phyloP scores from a whole-genome alignment of 2,888 invertebrate genomes.

The Eustalomyia histrio region DNA sequence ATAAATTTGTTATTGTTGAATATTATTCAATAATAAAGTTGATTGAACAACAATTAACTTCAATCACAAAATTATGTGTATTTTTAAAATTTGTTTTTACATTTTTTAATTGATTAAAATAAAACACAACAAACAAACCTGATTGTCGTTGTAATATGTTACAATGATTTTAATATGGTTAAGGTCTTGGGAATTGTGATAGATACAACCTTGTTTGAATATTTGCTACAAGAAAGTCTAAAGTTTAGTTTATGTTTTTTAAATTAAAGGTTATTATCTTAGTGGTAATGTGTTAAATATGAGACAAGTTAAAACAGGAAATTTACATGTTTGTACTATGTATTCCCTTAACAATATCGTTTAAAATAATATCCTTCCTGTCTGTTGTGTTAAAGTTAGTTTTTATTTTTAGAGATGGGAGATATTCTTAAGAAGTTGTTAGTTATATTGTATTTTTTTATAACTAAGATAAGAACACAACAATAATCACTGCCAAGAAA shows the following conservation, averaged over 20 bases:
- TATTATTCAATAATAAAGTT: slow-evolving; percentile 28
- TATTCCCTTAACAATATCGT: slow-evolving; percentile 19
- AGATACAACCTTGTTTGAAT: not conserved
- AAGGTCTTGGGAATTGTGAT: slow-evolving; percentile 5
- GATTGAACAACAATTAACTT: slow-evolving; percentile 55
- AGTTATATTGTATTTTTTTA: no score
- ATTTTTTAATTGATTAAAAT: slow-evolving; percentile 38
- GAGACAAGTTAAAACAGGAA: slow-evolving; percentile 37
- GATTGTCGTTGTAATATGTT: slow-evolving; percentile 6
- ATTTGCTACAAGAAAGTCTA: slow-evolving; percentile 8
- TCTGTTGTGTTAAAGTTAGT: not conserved
- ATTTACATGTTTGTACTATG: slow-evolving; percentile 3
- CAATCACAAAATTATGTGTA: slow-evolving; percentile 36
- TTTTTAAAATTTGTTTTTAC: slow-evolving; percentile 14
- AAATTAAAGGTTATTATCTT: slow-evolving; percentile 33
- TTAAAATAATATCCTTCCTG: not conserved
- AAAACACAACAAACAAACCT: slow-evolving; percentile 8
- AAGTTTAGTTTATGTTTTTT: slow-evolving; percentile 33
- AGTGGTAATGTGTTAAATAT: slow-evolving; percentile 27
- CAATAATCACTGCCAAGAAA: no score
- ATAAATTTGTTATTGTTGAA: not conserved
- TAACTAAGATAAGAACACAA: no score
- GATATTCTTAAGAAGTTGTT: no score
- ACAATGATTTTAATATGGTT: slow-evolving; percentile 12
- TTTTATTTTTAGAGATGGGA: not conserved